Evolutionary conservation across 2,113 vertebrate genomes (phyloP).

Genomic region (Cichladusa arquata): DNA sequence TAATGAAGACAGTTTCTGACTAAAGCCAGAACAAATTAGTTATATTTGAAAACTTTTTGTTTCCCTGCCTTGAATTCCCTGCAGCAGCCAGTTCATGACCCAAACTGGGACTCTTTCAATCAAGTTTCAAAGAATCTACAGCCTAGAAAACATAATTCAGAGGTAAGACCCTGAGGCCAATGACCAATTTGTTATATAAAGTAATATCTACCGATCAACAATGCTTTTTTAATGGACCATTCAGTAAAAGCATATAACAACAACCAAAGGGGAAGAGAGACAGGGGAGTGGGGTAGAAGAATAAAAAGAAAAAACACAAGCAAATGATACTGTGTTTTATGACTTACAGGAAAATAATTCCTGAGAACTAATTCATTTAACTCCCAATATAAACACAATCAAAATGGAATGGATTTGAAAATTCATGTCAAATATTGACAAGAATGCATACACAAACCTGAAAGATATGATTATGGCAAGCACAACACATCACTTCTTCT

Average conservation of each 20-base stretch:
- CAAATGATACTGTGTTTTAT: neutral
- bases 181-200: conserved; percentile 1
- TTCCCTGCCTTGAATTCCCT: neutral
- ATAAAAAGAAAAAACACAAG: neutral
- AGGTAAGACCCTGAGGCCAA: neutral
- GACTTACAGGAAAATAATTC: neutral
- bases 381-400: neutral
- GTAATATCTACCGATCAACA: neutral
- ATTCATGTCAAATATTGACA: neutral
- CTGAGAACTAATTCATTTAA: neutral
- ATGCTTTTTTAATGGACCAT: neutral
- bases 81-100: neutral
- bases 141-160: neutral
- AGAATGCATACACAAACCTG: neutral
- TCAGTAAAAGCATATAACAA: neutral
- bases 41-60: conserved; percentile 18
- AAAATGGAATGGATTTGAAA: neutral
- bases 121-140: conserved; percentile 12
- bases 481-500: neutral
- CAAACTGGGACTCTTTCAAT: conserved; percentile 1
- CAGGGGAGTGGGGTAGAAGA: neutral
- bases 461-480: neutral
- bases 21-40: conserved; percentile 50
- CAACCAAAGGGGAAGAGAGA: neutral
- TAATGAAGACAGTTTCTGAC: conserved; percentile 32